These are phyloP conservation scores for Sylvicola cinctus DNA, from an alignment of 2,888 invertebrate genomes.

Conservation along the genomic window DNA sequence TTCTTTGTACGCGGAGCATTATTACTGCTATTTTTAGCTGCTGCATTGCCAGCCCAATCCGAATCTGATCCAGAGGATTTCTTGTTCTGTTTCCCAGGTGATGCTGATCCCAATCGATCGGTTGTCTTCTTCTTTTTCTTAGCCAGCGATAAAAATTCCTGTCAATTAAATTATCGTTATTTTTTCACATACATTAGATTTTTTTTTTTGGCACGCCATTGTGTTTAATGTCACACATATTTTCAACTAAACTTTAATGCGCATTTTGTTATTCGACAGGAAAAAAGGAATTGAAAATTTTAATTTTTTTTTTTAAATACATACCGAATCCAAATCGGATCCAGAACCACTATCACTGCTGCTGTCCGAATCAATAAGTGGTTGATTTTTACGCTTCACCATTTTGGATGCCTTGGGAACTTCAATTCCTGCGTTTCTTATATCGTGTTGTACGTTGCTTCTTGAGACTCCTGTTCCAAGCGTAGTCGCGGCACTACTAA, in stretches of 20 bases:
- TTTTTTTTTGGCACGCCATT: too few species aligned
- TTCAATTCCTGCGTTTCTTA: too few species aligned
- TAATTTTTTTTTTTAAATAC: constrained; percentile 15
- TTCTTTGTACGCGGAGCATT: constrained; percentile 26
- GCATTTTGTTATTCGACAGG: too few species aligned
- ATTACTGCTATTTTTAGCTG: constrained; percentile 14
- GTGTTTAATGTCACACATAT: too few species aligned
- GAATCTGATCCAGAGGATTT: constrained; percentile 37
- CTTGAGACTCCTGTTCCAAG: too few species aligned
- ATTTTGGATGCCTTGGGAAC: too few species aligned
- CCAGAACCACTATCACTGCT: constrained; percentile 50
- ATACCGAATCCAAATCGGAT: constrained; percentile 69
- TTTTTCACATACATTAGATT: neutral
- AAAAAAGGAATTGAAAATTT: neutral
- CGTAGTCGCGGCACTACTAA: too few species aligned
- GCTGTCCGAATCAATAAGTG: constrained; percentile 62
- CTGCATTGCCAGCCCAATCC: constrained; percentile 23
- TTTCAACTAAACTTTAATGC: too few species aligned
- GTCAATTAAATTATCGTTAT: constrained; percentile 11
- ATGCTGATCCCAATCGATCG: constrained; percentile 27
- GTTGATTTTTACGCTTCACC: constrained; percentile 71
- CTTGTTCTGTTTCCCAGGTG: constrained; percentile 22
- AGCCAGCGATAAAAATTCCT: constrained; percentile 65
- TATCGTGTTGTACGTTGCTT: too few species aligned
- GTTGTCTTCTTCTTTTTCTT: constrained; percentile 49